Conservation (phyloP, 1,140 invertebrate genomes). For the Bacillus rossius region DNA sequence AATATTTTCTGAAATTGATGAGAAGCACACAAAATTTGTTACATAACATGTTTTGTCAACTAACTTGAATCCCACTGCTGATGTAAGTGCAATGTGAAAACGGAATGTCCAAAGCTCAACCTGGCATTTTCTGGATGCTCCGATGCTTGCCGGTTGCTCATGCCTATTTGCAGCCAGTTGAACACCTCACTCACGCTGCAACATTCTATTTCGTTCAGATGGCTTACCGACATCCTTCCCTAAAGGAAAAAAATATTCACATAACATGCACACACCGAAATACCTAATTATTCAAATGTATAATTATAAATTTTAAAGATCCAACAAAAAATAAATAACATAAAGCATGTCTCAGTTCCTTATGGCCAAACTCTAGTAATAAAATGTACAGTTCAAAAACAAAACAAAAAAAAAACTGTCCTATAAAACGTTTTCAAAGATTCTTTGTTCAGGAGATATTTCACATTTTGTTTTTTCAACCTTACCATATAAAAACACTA, state of each 20-base stretch:
- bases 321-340: too few species aligned
- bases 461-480: too few species aligned
- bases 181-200: slow-evolving; percentile 37
- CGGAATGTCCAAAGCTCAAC: slow-evolving; percentile 42
- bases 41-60: not conserved
- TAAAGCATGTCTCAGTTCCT: too few species aligned
- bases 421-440: too few species aligned
- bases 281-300: not conserved
- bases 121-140: slow-evolving; percentile 20
- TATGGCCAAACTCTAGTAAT: too few species aligned
- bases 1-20: not conserved
- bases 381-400: too few species aligned
- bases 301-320: not conserved
- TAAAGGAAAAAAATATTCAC: not conserved
- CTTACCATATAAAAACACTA: too few species aligned
- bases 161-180: slow-evolving; percentile 39
- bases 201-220: slow-evolving; percentile 33
- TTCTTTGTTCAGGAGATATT: too few species aligned
- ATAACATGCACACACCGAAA: not conserved
- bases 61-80: slow-evolving; percentile 51
- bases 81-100: slow-evolving; percentile 62
- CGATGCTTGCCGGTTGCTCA: slow-evolving; percentile 32
- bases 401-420: too few species aligned
- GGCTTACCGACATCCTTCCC: slow-evolving; percentile 7
- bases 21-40: too few species aligned